Base-by-base conservation (phyloP, 1,140 invertebrate genomes). In the Drosophila fuyamai region DNA sequence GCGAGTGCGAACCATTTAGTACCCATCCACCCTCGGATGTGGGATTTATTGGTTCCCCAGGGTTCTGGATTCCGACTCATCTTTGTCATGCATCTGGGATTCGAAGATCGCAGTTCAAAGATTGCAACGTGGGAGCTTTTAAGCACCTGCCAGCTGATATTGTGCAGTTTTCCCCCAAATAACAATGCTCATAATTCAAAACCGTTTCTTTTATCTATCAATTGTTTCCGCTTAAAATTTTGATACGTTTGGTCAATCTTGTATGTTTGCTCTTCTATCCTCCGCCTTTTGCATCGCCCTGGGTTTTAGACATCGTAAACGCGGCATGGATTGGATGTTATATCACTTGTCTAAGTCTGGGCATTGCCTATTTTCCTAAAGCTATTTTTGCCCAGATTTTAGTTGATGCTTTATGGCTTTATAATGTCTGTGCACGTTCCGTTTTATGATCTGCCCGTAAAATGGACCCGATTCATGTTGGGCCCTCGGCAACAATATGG, bases 351-450 rank as follows among this genome's bases (percentile, higher is more conserved):
- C 43, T 29, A 23, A 13, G 41, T 51, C 70, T 56, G 13, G 13
- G 40, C 41, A 36, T 16, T 79, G 53, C 59, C 60, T 59, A 27
- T 38, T 36, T 27, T 8, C 12, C 53, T 7, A 5, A 35, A 65
- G 65, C 80, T 83, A 84, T 83, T 84, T 83, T 60, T 62, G 81
- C 66, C 66, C 62, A 29, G 73, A 81, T 84, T 80, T 84, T 80
- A 85, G 66, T 84, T 85, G 81, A 68, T 84, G 81, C 81, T 84
- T 84, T 80, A 84, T 84, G 81, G 66, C 81, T 84, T 84, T 84
- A 84, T 84, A 84, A 84, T 84, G 81, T 81, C 81, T 76, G 65
- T 14, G 50, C 62, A 58, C 73, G 66, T 77, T 84, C 43, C 27
- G 77, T 84, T 84, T 84, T 84, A 84, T 85, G 81, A 81, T 80